Conservation (phyloP, 92 coral and sea anemone genomes). For the Galaxea fascicularis region DNA sequence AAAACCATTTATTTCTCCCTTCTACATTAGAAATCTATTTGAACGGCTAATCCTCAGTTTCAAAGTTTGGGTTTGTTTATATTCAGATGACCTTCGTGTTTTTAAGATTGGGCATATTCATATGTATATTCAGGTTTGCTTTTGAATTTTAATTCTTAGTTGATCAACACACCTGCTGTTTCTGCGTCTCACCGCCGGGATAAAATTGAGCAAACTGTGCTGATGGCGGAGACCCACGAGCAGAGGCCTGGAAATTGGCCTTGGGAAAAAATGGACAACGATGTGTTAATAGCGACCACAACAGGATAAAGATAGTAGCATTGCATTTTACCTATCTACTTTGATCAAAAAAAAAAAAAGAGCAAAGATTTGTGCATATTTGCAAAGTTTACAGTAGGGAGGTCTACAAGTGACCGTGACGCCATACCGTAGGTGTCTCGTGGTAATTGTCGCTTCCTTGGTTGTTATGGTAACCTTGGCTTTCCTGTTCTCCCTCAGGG, state of each 20-base stretch:
- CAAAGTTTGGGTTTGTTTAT: too few relatives aligned
- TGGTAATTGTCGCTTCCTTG: constrained; percentile 35
- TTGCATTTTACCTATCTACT: too few relatives aligned
- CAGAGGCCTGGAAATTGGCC: constrained; percentile 38
- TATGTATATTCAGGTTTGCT: background rate
- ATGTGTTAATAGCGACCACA: background rate
- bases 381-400: too few relatives aligned
- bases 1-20: too few relatives aligned
- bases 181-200: background rate
- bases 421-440: constrained; percentile 24
- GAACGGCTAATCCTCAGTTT: too few relatives aligned
- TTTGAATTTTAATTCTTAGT: background rate
- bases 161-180: constrained; percentile 5
- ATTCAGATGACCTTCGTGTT: background rate
- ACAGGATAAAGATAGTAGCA: background rate
- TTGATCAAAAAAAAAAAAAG: background rate
- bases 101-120: background rate
- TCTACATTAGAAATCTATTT: too few relatives aligned
- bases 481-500: constrained; percentile 78
- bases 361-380: background rate
- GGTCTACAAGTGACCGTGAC: background rate
- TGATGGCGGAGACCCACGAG: constrained; percentile 39
- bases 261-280: background rate
- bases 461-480: constrained; percentile 68
- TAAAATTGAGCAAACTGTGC: constrained; percentile 33